These are phyloP conservation scores for Pteria penguin DNA, from an alignment of 2,888 invertebrate genomes.

Conservation along the genomic window DNA sequence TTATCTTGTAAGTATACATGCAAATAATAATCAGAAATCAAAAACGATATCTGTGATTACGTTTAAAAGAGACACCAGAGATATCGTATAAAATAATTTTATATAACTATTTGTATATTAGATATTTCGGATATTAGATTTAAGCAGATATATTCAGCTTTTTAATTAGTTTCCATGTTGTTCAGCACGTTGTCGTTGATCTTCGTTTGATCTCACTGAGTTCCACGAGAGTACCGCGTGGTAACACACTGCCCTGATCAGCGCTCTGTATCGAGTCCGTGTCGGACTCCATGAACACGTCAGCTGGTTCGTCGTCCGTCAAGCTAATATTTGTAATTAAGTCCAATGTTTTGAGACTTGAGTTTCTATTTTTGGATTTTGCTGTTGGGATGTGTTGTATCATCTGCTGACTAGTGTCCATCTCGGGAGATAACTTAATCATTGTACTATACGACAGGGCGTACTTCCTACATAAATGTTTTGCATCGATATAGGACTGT, in stretches of 20 bases:
- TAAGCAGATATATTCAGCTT: too few species aligned
- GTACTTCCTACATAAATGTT: slow-evolving; percentile 65
- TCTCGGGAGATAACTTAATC: slow-evolving; percentile 69
- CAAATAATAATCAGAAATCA: too few species aligned
- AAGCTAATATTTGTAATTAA: slow-evolving; percentile 70
- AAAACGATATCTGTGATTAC: too few species aligned
- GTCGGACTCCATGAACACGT: slow-evolving; percentile 62
- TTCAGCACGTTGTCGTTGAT: slow-evolving; percentile 21
- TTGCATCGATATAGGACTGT: slow-evolving; percentile 63
- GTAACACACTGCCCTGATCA: slow-evolving; percentile 40
- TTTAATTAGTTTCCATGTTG: too few species aligned
- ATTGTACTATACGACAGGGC: slow-evolving; percentile 60
- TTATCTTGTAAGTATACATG: too few species aligned
- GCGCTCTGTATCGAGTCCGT: slow-evolving; percentile 61
- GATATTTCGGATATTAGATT: too few species aligned
- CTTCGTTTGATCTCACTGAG: slow-evolving; percentile 49
- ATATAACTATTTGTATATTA: too few species aligned
- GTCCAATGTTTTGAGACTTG: slow-evolving; percentile 65
- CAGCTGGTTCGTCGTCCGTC: slow-evolving; percentile 63
- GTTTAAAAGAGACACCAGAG: too few species aligned
- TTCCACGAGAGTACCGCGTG: slow-evolving; percentile 59
- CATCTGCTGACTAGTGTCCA: slow-evolving; percentile 65
- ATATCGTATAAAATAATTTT: too few species aligned
- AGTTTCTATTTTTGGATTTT: slow-evolving; percentile 51
- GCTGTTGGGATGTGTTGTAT: slow-evolving; percentile 68